A percentile compares a stretch with the other conserved stretches of the same genome.
Conservation (phyloP, 2,888 invertebrate genomes). For the Serripes groenlandicus region DNA sequence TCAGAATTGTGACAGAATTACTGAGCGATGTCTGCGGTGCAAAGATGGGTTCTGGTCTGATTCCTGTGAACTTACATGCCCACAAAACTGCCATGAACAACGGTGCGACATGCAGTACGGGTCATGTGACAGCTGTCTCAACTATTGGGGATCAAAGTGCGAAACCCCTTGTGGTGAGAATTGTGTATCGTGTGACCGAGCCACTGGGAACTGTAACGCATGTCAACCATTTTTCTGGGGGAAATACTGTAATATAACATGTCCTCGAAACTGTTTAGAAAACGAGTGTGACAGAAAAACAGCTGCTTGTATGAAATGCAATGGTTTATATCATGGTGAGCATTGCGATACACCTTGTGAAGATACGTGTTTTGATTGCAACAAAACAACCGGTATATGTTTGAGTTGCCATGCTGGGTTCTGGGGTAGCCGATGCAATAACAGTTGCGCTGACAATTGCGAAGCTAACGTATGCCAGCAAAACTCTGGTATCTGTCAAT, state of each 20-base stretch:
- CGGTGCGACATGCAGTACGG: not conserved
- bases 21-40: not conserved
- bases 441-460: not conserved
- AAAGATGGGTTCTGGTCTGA: not conserved
- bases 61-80: not conserved
- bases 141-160: not conserved
- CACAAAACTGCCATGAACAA: not conserved
- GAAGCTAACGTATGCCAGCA: not conserved
- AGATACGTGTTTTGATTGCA: not conserved
- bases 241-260: not conserved
- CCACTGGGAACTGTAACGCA: not conserved
- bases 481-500: not conserved
- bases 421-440: not conserved
- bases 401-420: not conserved
- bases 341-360: not conserved
- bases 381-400: not conserved
- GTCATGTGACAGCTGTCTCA: not conserved
- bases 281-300: not conserved
- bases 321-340: not conserved
- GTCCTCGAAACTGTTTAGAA: not conserved
- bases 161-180: not conserved
- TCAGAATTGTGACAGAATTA: not conserved
- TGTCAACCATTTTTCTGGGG: not conserved
- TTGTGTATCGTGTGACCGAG: not conserved
- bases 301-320: not conserved